Base-by-base conservation (phyloP, 2,113 vertebrate genomes). In the Alethe diademata region DNA sequence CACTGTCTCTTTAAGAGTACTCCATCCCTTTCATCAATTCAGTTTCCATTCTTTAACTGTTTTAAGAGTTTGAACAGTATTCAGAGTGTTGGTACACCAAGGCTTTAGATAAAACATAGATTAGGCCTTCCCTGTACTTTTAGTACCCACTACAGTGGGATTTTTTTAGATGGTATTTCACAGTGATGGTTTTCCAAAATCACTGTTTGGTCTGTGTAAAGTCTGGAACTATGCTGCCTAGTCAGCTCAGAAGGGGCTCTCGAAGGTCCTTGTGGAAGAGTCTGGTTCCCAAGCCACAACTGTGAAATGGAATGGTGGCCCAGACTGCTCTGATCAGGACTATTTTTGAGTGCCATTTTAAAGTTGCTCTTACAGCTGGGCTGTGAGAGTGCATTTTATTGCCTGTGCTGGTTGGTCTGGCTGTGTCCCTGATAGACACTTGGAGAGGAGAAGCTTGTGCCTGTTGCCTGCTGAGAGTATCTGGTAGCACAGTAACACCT, bases 201-300 rank as follows among this genome's bases (percentile, higher is more conserved):
- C 19, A 9, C 20, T 81, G 19, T 5, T 36, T 1, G 1, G 6
- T 65, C 50, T 36, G 0, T 7, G 7, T 60, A n/a, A 35, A 87
- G 26, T 42, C 35, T 79, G 83, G 50, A 47, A 36, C 64, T 61
- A 19, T 83, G 20, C 43, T 88, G 54, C 8, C 28, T 56, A 17
- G 16, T n/a, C 51, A 25, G 2, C 45, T 72, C 64, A 38, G 35
- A 40, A 79, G 48, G 19, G 23, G 8, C 24, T 75, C 36, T 75
- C 2, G 0, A 12, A 57, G 29, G 35, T 65, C 35, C 12, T 28
- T 38, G 31, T 20, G 40, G 38, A 93, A 15, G 15, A 62, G 7
- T 51, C 57, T 50, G 71, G 31, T 71, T 94, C 72, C 78, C 48
- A 72, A 25, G 31, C 28, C 53, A 9, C 61, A 47, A 1, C 43